Evolutionary conservation across 2,113 vertebrate genomes (phyloP), one percentile per base, ranked within the genome.

Genomic region (Seriola aureovittata): DNA sequence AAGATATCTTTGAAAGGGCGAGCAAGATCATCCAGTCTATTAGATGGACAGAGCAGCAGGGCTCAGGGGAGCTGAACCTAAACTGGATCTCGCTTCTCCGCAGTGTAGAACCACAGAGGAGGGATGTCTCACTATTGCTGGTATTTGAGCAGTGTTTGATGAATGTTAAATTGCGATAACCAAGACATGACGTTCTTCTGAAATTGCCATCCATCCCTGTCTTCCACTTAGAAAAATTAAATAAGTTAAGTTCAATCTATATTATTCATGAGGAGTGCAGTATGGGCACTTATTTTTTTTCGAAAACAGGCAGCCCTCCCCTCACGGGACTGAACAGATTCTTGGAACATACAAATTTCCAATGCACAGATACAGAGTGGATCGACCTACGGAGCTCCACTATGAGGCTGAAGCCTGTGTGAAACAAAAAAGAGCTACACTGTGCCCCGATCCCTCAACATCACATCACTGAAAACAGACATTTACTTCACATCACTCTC

Each of bases 211-310:
- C 42, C 46, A 67, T 76, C 19, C 8, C 34, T 55, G 46, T 52
- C 48, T 42, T 9, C 57, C 19, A 16, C 48, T 48, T 40, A 36
- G 55, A 58, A 34, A 72, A 10, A 44, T 52, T 19, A 1, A 4
- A 32, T 6, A 54, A 78, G 16, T 32, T 10, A 14, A 7, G 48
- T 58, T 74, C 4, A 13, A 4, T 8, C 9, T 54, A 52, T 50
- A 29, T n/a, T 70, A 73, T 73, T 74, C n/a, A 65, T 58, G 48
- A 78, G 36, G 23, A 70, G 44, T 8, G 40, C 8, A 10, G 7
- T 75, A 60, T 25, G 3, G 38, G 19, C 13, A 1, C 21, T 36
- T n/a, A 3, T 13, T 17, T 68, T 52, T 8, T 76, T n/a, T 11
- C 29, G 29, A 29, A 42, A 64, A 44, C 42, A 16, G 23, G 34